Evolutionary conservation across 2,888 invertebrate species (phyloP), one percentile per base, ranked within the genome.

Genomic region (Rhagonycha fulva): DNA sequence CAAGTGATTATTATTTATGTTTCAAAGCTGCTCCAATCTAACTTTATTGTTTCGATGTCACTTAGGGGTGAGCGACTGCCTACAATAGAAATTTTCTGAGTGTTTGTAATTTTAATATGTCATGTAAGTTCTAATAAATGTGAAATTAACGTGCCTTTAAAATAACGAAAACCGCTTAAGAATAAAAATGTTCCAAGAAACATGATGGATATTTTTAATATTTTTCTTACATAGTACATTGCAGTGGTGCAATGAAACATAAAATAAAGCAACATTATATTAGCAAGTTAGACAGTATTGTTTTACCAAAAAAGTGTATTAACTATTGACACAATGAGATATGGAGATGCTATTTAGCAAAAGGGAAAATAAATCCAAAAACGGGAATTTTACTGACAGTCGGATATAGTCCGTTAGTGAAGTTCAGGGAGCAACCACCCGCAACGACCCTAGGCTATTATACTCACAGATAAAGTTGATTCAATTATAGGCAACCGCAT

Each of bases 401-500:
- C 82, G 83, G 81, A 83, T 83, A 80, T 82, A 82, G 82, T 80
- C 80, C 80, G 82, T 83, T 82, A 80, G 81, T 78, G 76, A 75
- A 80, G 75, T 78, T 76, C 80, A 79, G 81, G 82, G 81, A 79
- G 83, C 84, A 85, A 85, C 85, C 86, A 86, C 86, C 86, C 86
- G 86, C 85, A 83, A 86, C 86, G 86, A 85, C 85, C 85, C 85
- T 82, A 81, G 83, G 83, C 85, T 82, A 86, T 87, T 87, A 87
- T 86, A 87, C 87, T 87, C 86, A 86, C 87, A 87, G 87, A 88
- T 88, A 87, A 87, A 87, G 86, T 87, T 86, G 87, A 88, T 88
- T 88, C 87, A 87, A 88, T 88, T 88, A 88, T 86, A 86, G 86
- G 85, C 84, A 83, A 87, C 87, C 87, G 86, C 88, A 87, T 88